Base-by-base conservation (phyloP, 2,797 vertebrate genomes). In the Trematomus bernacchii region DNA sequence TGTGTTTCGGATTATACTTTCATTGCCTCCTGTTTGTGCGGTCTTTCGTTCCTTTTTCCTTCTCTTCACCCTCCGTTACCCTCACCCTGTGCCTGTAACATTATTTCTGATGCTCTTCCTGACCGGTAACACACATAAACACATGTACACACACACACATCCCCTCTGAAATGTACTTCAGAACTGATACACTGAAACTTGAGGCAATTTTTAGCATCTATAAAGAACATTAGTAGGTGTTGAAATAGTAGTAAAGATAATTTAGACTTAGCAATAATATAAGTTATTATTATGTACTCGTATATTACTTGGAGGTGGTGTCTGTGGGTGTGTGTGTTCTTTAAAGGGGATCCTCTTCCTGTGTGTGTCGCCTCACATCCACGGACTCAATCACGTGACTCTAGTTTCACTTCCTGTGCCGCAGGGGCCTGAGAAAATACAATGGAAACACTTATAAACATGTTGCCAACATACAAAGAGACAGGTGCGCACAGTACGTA, bases 361-460 rank as follows among this genome's bases (percentile, higher is more conserved):
- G 76, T 85, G 3, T 50, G 66, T 10, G 18, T 8, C 23, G 1
- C 76, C 77, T 80, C 68, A 53, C 68, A 77, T 81, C 87, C 70
- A 80, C 18, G 19, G 12, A 43, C 40, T 16, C 53, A 46, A 72
- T 91, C 92, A 93, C 70, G 6, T 92, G 87, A 86, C 77, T 27
- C 91, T 91, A 87, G 73, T 90, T 84, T 87, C 81, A 81, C 87
- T 88, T 93, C 92, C 92, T 90, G 85, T 77, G 52, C 52, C 3
- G 42, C 53, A 76, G 27, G 64, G 18, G 53, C 10, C 57, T 44
- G 60, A 79, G 21, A 62, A 54, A 77, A 81, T 19, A 84, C 67
- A 84, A 83, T 68, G 18, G 66, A 48, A 33, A 53, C 72, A 69
- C 16, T 68, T 6, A 61, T 44, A 79, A 40, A 70, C 6, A 30